phyloP scores from a whole-genome alignment of 2,113 vertebrate genomes.

The Silurus glanis region DNA sequence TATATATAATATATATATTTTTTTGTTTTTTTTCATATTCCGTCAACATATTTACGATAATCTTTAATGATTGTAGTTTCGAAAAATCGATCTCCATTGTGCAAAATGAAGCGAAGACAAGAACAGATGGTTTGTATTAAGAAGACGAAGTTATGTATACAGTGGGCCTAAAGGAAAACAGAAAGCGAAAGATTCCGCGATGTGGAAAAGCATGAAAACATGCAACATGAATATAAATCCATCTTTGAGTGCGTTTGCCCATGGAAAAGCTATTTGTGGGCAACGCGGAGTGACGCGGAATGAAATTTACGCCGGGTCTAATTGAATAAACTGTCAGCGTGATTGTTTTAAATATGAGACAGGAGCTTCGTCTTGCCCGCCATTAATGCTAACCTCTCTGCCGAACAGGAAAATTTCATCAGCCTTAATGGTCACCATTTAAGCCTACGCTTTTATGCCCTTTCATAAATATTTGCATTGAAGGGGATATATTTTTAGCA shows the following conservation, averaged over 20 bases:
- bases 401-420: constrained; percentile 60
- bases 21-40: not conserved
- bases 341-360: constrained; percentile 55
- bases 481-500: constrained; percentile 68
- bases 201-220: constrained; percentile 8
- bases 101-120: not conserved
- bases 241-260: constrained; percentile 6
- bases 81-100: not conserved
- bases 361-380: constrained; percentile 29
- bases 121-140: constrained; percentile 12
- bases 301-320: constrained; percentile 46
- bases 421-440: constrained; percentile 67
- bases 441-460: constrained; percentile 68
- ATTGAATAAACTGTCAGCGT: constrained; percentile 48
- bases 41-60: not conserved
- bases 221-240: constrained; percentile 19
- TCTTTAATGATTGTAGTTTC: not conserved
- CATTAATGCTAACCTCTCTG: constrained; percentile 30
- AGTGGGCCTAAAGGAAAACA: not conserved
- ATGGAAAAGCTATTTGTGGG: constrained; percentile 33
- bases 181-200: not conserved
- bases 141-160: constrained; percentile 8
- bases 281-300: constrained; percentile 35
- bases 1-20: not conserved
- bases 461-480: constrained; percentile 71